Base-by-base conservation (phyloP, 2,888 invertebrate genomes). In the Hermodice carunculata region DNA sequence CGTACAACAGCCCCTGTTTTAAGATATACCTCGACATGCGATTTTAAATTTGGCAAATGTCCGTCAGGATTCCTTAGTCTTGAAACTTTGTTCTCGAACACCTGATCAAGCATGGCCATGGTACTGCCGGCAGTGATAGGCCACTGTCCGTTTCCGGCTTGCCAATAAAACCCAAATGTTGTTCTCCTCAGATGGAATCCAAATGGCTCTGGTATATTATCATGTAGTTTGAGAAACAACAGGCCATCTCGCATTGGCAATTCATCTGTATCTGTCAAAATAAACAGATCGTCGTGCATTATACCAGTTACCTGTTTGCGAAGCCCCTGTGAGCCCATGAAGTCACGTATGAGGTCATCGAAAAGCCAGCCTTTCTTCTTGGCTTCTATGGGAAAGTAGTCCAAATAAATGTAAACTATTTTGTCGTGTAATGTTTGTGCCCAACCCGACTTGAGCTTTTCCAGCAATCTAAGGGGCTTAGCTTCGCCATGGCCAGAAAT, bases 261-360 rank as follows among this genome's bases (percentile, higher is more conserved):
- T 26, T 63, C 63, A 46, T 63, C 63, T 3, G 63, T 44, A 28
- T 63, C 63, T 11, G 40, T 46, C 3, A 34, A 22, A 4, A 63
- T 42, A 24, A 63, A 46, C 14, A 63, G 34, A 31, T 63, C 63
- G 56, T 61, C 61, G 31, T 61, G 24, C 1, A 26, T 28, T 11
- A n/a, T 37, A 3, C 48, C 46, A 6, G 11, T 43, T 32, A 61
- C 28, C n/a, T 63, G 63, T 11, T 61, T 14, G n/a, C 44, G 42
- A 6, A 61, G 32, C 2, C 61, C 61, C 22, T 61, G 61, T 3
- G 42, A 46, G 3, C 42, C 56, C 19, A 63, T 31, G 26, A 43
- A 37, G 29, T 63, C 46, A 3, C 63, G 4, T 24, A 17, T 5
- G 8, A 57, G n/a, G 3, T 44, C 4, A 26, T 63, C 63, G 11